Percentiles rank a stretch among this genome's conserved stretches.
phyloP scores from a whole-genome alignment of 2,888 invertebrate species.

The Pandemis corylana region DNA sequence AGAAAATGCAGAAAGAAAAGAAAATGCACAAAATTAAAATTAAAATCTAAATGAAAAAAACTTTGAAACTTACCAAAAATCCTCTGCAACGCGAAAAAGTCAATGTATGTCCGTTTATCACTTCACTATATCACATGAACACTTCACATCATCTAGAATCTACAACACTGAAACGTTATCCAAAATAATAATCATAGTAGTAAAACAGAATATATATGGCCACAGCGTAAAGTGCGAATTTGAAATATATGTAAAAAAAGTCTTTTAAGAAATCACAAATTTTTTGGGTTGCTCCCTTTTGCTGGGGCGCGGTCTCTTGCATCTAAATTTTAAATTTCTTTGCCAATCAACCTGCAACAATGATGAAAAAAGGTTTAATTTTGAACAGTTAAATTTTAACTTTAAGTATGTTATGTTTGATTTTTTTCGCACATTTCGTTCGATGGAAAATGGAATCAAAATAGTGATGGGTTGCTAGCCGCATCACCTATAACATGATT shows the following conservation, averaged over 20 bases:
- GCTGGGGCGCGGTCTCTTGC: slow-evolving; percentile 52
- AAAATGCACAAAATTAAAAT: too few relatives aligned
- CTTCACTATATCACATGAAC: slow-evolving; percentile 40
- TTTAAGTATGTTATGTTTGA: background rate
- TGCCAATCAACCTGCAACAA: slow-evolving; percentile 56
- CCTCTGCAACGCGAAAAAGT: slow-evolving; percentile 40
- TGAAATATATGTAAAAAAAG: slow-evolving; percentile 70
- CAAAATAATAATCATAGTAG: slow-evolving; percentile 76
- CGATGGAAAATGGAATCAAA: too few relatives aligned
- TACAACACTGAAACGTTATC: slow-evolving; percentile 54
- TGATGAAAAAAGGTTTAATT: slow-evolving; percentile 30
- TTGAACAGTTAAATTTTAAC: slow-evolving; percentile 15
- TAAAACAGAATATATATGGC: slow-evolving; percentile 72
- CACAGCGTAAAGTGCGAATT: slow-evolving; percentile 73
- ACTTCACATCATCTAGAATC: slow-evolving; percentile 66
- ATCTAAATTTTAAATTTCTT: slow-evolving; percentile 52
- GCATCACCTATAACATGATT: too few relatives aligned
- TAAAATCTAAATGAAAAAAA: background rate
- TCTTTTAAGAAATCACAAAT: slow-evolving; percentile 65
- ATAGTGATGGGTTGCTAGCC: too few relatives aligned
- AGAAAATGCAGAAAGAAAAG: too few relatives aligned
- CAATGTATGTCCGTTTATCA: slow-evolving; percentile 30
- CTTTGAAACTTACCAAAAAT: slow-evolving; percentile 43
- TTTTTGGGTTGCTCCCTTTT: slow-evolving; percentile 55
- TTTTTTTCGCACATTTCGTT: background rate